Conservation (phyloP, 2,113 vertebrate genomes). For the Sardina pilchardus region DNA sequence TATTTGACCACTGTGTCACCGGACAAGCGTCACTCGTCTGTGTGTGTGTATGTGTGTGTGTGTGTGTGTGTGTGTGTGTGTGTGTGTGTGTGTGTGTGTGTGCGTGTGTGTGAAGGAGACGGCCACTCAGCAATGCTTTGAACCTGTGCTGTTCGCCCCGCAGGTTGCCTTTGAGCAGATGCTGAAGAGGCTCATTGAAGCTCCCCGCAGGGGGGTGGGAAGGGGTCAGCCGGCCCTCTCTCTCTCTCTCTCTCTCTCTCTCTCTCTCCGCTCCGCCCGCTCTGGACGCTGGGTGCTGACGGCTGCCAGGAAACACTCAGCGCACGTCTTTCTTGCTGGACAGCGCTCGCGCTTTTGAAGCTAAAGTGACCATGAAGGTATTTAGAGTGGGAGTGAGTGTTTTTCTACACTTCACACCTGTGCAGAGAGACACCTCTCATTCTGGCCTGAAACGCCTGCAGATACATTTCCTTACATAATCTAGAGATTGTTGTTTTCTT, state of each 20-base stretch:
- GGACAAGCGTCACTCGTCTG: background rate
- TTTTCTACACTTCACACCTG: background rate
- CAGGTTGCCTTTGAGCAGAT: background rate
- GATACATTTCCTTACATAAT: background rate
- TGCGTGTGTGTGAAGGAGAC: background rate
- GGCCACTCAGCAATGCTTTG: conserved; percentile 25
- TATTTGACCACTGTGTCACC: conserved; percentile 11
- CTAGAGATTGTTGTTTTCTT: background rate
- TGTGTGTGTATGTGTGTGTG: background rate
- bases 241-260: conserved; percentile 15
- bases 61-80: background rate
- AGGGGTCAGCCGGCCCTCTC: background rate
- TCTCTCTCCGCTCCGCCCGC: conserved; percentile 35
- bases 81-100: background rate
- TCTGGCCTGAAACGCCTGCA: background rate
- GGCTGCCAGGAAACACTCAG: conserved; percentile 60
- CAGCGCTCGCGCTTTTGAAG: background rate
- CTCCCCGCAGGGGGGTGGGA: conserved; percentile 5
- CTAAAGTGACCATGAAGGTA: conserved; percentile 2
- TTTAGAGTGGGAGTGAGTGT: background rate
- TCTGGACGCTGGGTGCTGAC: conserved; percentile 46
- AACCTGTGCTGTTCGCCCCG: background rate
- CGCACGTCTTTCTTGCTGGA: conserved; percentile 54
- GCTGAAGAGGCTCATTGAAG: conserved; percentile 12
- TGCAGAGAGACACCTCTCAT: background rate